These are phyloP conservation scores for Pardalotus punctatus DNA, from an alignment of 2,113 vertebrate species.

Conservation along the genomic window DNA sequence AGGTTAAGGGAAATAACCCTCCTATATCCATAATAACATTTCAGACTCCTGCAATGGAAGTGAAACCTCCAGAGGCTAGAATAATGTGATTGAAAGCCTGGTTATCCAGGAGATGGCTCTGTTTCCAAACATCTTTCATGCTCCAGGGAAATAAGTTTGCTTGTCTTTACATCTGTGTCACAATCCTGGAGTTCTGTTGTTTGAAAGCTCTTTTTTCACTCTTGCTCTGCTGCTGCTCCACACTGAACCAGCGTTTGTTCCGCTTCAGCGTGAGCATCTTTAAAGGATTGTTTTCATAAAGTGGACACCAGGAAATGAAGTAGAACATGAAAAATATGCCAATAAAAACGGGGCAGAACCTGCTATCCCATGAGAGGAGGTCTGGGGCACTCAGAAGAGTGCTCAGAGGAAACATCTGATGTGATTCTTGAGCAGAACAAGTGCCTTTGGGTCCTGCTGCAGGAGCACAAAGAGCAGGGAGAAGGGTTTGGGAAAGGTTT, in stretches of 20 bases:
- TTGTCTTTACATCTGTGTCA: conserved; percentile 6
- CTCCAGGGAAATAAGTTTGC: not conserved
- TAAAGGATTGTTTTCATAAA: conserved; percentile 68
- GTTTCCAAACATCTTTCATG: conserved; percentile 53
- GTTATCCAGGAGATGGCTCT: conserved; percentile 60
- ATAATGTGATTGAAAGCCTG: conserved; percentile 26
- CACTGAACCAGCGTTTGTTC: not conserved
- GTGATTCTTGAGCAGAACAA: not conserved
- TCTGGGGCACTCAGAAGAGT: not conserved
- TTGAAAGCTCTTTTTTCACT: not conserved
- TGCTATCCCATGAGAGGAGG: not conserved
- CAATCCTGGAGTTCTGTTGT: not conserved
- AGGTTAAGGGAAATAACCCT: not conserved
- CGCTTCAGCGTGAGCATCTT: not conserved
- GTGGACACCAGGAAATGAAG: conserved; percentile 4
- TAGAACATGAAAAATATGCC: conserved; percentile 31
- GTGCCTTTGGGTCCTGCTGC: not conserved
- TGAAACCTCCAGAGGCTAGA: not conserved
- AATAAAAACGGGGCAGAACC: conserved; percentile 50
- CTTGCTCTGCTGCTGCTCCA: not conserved
- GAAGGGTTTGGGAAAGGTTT: not conserved
- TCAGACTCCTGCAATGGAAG: not conserved
- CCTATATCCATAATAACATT: not conserved
- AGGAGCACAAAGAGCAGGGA: not conserved
- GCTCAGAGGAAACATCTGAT: not conserved